phyloP scores from a whole-genome alignment of 2,888 invertebrate genomes.

The Acleris emargana region DNA sequence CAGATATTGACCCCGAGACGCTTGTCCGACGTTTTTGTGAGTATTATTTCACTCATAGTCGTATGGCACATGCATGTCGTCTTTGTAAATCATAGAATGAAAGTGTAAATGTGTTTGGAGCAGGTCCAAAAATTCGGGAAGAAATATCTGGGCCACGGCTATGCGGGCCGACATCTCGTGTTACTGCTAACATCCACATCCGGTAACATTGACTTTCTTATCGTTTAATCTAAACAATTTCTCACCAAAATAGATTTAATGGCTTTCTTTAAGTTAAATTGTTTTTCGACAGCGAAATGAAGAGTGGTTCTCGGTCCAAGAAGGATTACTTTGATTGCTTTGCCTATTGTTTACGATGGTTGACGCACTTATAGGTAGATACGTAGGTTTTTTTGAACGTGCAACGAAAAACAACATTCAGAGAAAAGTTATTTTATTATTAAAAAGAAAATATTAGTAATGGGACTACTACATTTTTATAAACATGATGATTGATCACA shows the following conservation, averaged over 20 bases:
- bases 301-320: background rate
- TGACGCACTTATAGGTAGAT: too few species aligned
- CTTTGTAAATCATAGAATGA: slow-evolving; percentile 63
- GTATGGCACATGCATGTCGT: slow-evolving; percentile 44
- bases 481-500: too few species aligned
- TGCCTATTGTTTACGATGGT: too few species aligned
- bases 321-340: background rate
- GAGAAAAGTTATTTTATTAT: too few species aligned
- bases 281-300: slow-evolving; percentile 7
- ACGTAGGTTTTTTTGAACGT: too few species aligned
- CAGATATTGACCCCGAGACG: slow-evolving; percentile 21
- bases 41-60: slow-evolving; percentile 26
- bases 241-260: slow-evolving; percentile 63
- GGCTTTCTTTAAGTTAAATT: slow-evolving; percentile 50
- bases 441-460: too few species aligned
- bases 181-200: slow-evolving; percentile 71
- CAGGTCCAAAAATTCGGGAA: slow-evolving; percentile 68
- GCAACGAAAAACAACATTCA: too few species aligned
- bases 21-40: background rate
- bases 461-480: too few species aligned
- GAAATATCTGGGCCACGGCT: slow-evolving; percentile 80
- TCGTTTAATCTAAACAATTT: slow-evolving; percentile 64
- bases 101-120: slow-evolving; percentile 72
- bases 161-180: slow-evolving; percentile 67
- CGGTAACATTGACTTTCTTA: slow-evolving; percentile 81